Conservation (phyloP, 2,888 invertebrate genomes). For the Sympetrum striolatum region DNA sequence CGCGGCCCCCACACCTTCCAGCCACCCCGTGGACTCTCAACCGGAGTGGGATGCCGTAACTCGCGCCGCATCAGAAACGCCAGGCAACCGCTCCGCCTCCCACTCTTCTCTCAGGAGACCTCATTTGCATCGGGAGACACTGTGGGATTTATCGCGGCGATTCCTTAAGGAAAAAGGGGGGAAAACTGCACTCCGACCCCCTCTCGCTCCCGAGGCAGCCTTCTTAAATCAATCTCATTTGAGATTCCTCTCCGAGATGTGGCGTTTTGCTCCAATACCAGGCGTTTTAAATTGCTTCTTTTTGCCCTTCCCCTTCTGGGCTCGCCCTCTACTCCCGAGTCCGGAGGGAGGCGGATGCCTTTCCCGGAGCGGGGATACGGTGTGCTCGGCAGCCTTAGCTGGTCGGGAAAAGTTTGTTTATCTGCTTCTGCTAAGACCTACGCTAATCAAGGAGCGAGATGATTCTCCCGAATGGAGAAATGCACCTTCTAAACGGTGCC, state of each 20-base stretch:
- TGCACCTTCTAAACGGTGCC: no score
- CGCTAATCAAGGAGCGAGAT: no score
- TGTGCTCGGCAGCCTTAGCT: background rate
- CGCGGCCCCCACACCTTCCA: background rate
- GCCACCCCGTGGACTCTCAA: background rate
- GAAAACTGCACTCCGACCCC: background rate
- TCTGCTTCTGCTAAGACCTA: no score
- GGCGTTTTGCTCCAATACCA: background rate
- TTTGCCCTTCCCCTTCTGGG: background rate
- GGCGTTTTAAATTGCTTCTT: background rate
- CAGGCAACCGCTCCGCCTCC: background rate
- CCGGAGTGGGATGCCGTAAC: background rate
- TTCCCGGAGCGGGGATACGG: background rate
- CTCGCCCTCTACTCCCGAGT: no score
- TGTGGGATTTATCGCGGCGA: conserved; percentile 30
- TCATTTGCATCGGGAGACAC: conserved; percentile 25
- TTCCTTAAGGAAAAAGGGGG: conserved; percentile 28
- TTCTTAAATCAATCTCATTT: conserved; percentile 36
- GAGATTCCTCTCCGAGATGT: conserved; percentile 10
- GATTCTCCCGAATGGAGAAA: no score
- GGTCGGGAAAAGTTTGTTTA: no score
- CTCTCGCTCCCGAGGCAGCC: background rate
- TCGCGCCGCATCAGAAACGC: conserved; percentile 7
- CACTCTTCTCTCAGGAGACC: background rate
- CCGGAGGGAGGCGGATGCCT: background rate